Percentiles rank a stretch among this genome's conserved stretches.
Evolutionary conservation across 2,888 invertebrate species (phyloP).

Genomic region (Crepidodera aurea): DNA sequence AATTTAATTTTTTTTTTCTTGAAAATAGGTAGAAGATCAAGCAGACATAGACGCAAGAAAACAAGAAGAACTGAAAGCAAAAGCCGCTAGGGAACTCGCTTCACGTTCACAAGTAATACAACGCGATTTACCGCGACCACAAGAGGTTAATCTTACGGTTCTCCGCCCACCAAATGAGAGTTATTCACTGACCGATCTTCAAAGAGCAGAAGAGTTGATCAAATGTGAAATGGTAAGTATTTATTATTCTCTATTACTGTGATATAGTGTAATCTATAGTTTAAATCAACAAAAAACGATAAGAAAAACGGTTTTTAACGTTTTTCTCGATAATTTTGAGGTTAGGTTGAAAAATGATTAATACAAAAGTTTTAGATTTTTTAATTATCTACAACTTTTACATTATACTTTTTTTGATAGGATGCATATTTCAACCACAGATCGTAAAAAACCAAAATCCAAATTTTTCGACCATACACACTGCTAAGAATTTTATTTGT

Average conservation of each 20-base stretch:
- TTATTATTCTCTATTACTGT: constrained; percentile 77
- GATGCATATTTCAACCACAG: too few species aligned
- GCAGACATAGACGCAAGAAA: constrained; percentile 81
- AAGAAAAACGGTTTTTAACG: too few species aligned
- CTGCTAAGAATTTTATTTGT: too few species aligned
- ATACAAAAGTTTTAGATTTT: too few species aligned
- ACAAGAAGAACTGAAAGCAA: constrained; percentile 73
- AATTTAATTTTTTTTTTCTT: too few species aligned
- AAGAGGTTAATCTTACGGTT: constrained; percentile 85
- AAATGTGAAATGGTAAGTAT: constrained; percentile 87
- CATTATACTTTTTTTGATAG: too few species aligned
- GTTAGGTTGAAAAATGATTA: too few species aligned
- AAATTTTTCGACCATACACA: too few species aligned
- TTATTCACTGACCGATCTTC: constrained; percentile 83
- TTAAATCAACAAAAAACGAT: too few species aligned
- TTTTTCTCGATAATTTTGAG: too few species aligned
- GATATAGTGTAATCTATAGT: neutral
- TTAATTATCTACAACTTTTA: too few species aligned
- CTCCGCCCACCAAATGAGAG: constrained; percentile 79
- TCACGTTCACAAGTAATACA: constrained; percentile 84
- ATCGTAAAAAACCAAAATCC: too few species aligned
- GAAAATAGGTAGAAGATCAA: constrained; percentile 83
- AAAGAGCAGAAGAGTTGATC: constrained; percentile 95
- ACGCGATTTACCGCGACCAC: constrained; percentile 82
- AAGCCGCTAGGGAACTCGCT: constrained; percentile 74